Evolutionary conservation across 23 tunicate species (phyloP), one percentile per base, ranked within the genome.

Genomic region (Oikopleura dioica): DNA sequence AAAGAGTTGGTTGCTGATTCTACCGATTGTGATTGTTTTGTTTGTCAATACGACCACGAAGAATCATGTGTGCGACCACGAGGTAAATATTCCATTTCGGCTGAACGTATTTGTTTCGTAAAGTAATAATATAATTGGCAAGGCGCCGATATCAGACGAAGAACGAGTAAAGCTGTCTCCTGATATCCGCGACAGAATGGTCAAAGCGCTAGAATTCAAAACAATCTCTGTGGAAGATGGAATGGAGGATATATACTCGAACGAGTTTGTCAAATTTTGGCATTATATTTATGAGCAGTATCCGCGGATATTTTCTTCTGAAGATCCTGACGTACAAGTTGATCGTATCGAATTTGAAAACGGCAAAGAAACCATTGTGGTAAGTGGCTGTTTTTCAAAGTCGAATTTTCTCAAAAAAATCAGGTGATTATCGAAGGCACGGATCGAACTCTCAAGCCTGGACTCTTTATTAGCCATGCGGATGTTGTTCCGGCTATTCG

Each of bases 401-500:
- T 9, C 21, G 21, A 44, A 21, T 44, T 44, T 44, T 44, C 55
- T 44, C 55, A 44, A 44, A 9, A n/a, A n/a, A n/a, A n/a, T n/a
- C n/a, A n/a, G n/a, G 4, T 63, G 72, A 63, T 2, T 2, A 28
- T 28, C 2, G 26, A 23, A 4, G 72, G 72, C 5, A 63, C 30
- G 26, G 33, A 63, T 28, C 29, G 26, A 28, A 63, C 4, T 16
- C 33, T 63, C 30, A 63, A 63, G 33, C 72, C 72, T 21, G 72
- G 72, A 23, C 33, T 63, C 2, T 63, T 63, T 63, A 16, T 63
- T 4, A 31, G 30, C 32, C 72, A 63, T 63, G 2, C 33, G 4
- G 72, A 63, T 63, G 72, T 63, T 31, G 72, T 63, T 28, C 72
- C 72, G 26, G 72, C 72, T 2, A 63, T 63, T 12, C 16, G 33